These are phyloP conservation scores for Tiphia femorata DNA, from an alignment of 2,888 invertebrate species.

Conservation along the genomic window DNA sequence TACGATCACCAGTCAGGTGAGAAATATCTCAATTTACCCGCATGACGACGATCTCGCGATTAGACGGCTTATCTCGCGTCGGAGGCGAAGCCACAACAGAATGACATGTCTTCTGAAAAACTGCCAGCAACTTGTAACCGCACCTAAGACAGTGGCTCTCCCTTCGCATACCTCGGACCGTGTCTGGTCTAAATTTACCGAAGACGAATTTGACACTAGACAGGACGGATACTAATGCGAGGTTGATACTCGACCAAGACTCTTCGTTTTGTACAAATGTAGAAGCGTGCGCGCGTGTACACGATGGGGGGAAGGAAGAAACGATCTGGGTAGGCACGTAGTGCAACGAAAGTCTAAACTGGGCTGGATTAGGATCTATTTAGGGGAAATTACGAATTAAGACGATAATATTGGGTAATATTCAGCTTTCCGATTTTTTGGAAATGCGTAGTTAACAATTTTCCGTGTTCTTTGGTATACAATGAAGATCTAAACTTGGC, in stretches of 20 bases:
- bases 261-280: constrained; percentile 39
- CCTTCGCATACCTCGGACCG: constrained; percentile 42
- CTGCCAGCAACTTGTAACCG: constrained; percentile 51
- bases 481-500: too few species aligned
- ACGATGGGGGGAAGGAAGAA: constrained; percentile 14
- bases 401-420: too few species aligned
- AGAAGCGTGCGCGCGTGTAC: constrained; percentile 6
- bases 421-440: too few species aligned
- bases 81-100: constrained; percentile 23
- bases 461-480: too few species aligned
- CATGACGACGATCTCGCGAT: neutral
- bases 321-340: constrained; percentile 22
- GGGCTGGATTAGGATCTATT: constrained; percentile 21
- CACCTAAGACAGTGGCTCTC: constrained; percentile 31
- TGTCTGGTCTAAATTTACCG: constrained; percentile 63
- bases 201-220: constrained; percentile 64
- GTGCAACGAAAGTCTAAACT: constrained; percentile 30
- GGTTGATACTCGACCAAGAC: constrained; percentile 51
- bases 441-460: too few species aligned
- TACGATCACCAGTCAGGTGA: constrained; percentile 94
- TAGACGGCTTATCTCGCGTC: neutral
- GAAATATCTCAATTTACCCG: too few species aligned
- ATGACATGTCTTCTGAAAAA: constrained; percentile 54
- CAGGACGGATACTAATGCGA: constrained; percentile 52
- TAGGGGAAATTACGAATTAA: too few species aligned